Evolutionary conservation across 2,113 vertebrate species (phyloP).

Genomic region (Phocoena sinus): DNA sequence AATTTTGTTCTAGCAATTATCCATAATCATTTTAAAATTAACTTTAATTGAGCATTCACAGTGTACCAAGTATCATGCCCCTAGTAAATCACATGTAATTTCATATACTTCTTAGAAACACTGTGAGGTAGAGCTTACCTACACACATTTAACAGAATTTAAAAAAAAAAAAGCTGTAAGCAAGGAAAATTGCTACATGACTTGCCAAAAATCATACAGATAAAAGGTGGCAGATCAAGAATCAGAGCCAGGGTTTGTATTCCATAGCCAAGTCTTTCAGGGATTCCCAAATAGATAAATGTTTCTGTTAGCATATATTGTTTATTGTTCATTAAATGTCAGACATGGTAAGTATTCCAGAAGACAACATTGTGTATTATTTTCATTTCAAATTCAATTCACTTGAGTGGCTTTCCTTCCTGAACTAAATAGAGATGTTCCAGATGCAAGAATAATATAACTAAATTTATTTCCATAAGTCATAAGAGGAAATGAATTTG

Average conservation of each 20-base stretch:
- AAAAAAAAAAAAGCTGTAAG: neutral
- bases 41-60: neutral
- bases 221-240: neutral
- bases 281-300: neutral
- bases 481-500: neutral
- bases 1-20: neutral
- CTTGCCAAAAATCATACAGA: neutral
- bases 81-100: neutral
- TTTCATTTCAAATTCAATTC: neutral
- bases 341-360: neutral
- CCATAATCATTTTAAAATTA: neutral
- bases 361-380: neutral
- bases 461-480: neutral
- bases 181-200: neutral
- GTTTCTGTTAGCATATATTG: neutral
- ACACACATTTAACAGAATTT: neutral
- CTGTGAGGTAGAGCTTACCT: neutral
- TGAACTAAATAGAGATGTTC: neutral
- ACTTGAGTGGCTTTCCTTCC: neutral
- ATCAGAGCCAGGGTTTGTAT: neutral
- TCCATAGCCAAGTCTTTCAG: neutral
- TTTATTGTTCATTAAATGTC: neutral
- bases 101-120: neutral
- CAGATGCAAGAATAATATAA: neutral
- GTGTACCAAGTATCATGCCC: neutral